These are phyloP conservation scores for Globia sparganii DNA, from an alignment of 2,888 invertebrate genomes.

Conservation along the genomic window DNA sequence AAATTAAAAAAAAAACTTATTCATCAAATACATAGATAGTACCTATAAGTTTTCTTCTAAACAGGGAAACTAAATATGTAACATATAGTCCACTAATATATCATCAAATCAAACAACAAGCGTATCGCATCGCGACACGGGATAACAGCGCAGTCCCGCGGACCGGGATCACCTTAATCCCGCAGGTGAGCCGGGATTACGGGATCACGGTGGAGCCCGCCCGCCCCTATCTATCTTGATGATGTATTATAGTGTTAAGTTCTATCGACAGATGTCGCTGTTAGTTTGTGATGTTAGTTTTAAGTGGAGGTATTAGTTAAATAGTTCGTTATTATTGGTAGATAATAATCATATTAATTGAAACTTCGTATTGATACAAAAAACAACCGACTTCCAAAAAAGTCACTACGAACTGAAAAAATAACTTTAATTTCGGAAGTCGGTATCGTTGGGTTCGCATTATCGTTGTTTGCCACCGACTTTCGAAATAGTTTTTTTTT, in stretches of 20 bases:
- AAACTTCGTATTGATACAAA: neutral
- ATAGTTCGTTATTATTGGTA: neutral
- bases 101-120: slow-evolving; percentile 65
- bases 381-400: no score
- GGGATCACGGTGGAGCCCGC: slow-evolving; percentile 73
- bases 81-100: slow-evolving; percentile 49
- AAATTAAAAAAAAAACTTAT: no score
- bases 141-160: slow-evolving; percentile 69
- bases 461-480: no score
- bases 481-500: no score
- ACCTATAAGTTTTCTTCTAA: neutral
- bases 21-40: no score
- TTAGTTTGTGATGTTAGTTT: slow-evolving; percentile 50
- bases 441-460: no score
- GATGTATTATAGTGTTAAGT: slow-evolving; percentile 81
- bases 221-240: slow-evolving; percentile 80
- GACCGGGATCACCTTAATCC: slow-evolving; percentile 76
- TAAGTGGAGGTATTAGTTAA: slow-evolving; percentile 15
- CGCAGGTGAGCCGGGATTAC: slow-evolving; percentile 81
- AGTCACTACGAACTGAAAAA: no score
- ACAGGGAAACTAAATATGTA: slow-evolving; percentile 5
- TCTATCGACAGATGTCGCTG: slow-evolving; percentile 81
- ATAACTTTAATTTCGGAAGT: no score
- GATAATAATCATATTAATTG: neutral
- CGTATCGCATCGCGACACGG: slow-evolving; percentile 65